Evolutionary conservation across 2,888 invertebrate species (phyloP).

Genomic region (Sesia bembeciformis): DNA sequence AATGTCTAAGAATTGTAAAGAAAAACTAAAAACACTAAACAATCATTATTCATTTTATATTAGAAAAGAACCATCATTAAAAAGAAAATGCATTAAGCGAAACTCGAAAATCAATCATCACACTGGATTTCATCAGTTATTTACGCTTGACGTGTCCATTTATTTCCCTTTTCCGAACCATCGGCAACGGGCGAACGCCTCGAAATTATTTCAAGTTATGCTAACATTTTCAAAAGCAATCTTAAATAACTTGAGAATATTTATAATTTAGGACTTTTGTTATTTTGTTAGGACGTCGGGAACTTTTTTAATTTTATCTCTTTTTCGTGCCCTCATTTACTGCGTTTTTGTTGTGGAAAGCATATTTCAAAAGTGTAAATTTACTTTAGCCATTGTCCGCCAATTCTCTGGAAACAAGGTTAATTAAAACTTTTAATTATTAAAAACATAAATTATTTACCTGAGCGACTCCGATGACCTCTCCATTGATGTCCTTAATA

Average conservation of each 20-base stretch:
- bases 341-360: constrained; percentile 4
- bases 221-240: constrained; percentile 24
- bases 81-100: not conserved
- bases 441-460: constrained; percentile 43
- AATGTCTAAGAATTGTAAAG: too few relatives aligned
- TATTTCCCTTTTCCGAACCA: constrained; percentile 9
- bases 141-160: constrained; percentile 15
- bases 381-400: constrained; percentile 8
- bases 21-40: too few relatives aligned
- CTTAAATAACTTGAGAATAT: constrained; percentile 19
- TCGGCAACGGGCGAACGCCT: constrained; percentile 17
- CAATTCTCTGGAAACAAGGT: not conserved
- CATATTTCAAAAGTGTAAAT: constrained; percentile 10
- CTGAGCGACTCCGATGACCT: constrained; percentile 98
- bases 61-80: not conserved
- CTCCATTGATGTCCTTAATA: constrained; percentile 94
- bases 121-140: constrained; percentile 9
- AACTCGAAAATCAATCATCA: constrained; percentile 6
- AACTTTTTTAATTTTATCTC: constrained; percentile 31
- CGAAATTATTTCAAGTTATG: constrained; percentile 21
- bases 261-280: constrained; percentile 23
- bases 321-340: constrained; percentile 15
- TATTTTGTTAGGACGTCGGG: constrained; percentile 13
- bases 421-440: not conserved
- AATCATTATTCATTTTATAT: too few relatives aligned